Evolutionary conservation across 2,888 invertebrate species (phyloP), one percentile per base, ranked within the genome.

Genomic region (Camponotus fellah): DNA sequence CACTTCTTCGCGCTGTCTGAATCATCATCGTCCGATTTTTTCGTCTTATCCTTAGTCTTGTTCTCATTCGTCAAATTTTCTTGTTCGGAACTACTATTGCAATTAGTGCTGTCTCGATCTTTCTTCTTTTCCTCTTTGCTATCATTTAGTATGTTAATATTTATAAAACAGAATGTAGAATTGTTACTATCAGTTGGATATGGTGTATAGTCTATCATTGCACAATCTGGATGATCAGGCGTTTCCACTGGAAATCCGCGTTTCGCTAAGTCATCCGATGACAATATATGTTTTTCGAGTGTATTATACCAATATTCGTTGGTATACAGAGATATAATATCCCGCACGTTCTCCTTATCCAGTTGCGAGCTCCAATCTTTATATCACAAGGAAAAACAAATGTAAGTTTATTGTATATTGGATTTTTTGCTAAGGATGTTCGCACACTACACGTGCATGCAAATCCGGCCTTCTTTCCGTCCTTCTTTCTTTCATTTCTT

Each of bases 281-380:
- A 4, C 3, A 71, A 10, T 26, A 0, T 14, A 37, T 40, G 26
- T 2, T 17, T 21, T 26, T 26, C 2, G 26, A 26, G 26, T 26
- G 26, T 2, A 26, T 26, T 2, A 26, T 26, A 26, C 26, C 26
- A 26, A 26, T 26, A 26, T 3, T 0, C 4, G 26, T 5, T 5
- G 14, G 21, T 14, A 53, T 2, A 37, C 2, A n/a, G 14, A 3
- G 21, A 21, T 32, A 53, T 56, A 32, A 1, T 17, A 8, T 21
- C 21, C 0, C 5, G 34, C 14, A 53, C 26, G 26, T 26, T 26
- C 26, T 26, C 26, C 26, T 26, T 26, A 26, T 95, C 53, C 17
- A 56, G 53, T 95, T 86, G 90, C 91, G 91, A 88, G 88, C 91
- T 90, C 93, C 92, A 89, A 94, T 94, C 94, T 94, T 94, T 92